Conservation (phyloP, 2,797 vertebrate species). For the Hemibagrus guttatus region DNA sequence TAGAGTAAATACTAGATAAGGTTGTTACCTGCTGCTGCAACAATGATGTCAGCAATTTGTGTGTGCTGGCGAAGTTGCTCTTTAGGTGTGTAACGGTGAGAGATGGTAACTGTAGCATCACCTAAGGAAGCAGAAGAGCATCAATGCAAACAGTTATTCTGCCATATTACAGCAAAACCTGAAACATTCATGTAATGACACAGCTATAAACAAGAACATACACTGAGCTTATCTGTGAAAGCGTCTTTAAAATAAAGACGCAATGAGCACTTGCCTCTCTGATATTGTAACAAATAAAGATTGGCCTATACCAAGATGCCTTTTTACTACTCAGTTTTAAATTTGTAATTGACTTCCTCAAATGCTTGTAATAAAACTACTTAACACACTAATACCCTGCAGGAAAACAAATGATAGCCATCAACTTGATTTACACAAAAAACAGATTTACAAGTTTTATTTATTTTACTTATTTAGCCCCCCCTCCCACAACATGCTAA, state of each 20-base stretch:
- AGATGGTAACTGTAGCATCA: slow-evolving; percentile 95
- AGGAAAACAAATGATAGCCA: neutral
- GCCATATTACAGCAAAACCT: neutral
- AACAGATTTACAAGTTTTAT: neutral
- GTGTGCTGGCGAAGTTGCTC: slow-evolving; percentile 93
- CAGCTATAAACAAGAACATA: neutral
- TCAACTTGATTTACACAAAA: neutral
- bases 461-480: too few relatives aligned
- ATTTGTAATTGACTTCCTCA: neutral
- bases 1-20: neutral
- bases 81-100: slow-evolving; percentile 94
- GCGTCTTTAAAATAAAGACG: neutral
- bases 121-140: slow-evolving; percentile 69
- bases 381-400: neutral
- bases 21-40: slow-evolving; percentile 87
- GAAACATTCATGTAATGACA: neutral
- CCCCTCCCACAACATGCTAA: too few relatives aligned
- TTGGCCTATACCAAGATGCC: neutral
- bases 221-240: neutral
- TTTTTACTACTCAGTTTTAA: neutral
- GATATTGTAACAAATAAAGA: neutral
- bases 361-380: neutral
- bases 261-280: neutral
- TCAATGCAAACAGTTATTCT: neutral
- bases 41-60: slow-evolving; percentile 88